Conservation (phyloP, 1,140 invertebrate species). For the Chymomyza costata region DNA sequence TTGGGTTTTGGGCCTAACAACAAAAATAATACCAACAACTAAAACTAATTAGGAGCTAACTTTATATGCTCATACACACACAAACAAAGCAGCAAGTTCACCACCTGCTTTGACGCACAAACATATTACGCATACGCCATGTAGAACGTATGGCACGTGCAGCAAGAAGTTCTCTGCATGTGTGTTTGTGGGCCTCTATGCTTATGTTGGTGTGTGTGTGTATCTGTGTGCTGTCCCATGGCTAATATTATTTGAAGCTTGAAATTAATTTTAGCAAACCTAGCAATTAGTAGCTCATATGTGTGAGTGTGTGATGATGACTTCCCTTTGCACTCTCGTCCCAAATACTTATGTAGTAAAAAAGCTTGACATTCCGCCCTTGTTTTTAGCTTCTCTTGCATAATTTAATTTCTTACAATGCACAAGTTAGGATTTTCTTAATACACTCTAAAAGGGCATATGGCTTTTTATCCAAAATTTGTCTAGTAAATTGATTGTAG, state of each 20-base stretch:
- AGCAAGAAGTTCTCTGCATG: conserved; percentile 27
- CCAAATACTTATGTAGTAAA: no score
- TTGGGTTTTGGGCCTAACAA: no score
- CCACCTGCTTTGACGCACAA: conserved; percentile 13
- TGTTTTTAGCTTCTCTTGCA: no score
- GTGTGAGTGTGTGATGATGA: conserved; percentile 19
- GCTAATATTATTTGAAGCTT: conserved; percentile 61
- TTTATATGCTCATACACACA: neutral
- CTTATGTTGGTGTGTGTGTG: no score
- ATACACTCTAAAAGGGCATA: no score
- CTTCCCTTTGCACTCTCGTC: conserved; percentile 13
- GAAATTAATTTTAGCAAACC: conserved; percentile 67
- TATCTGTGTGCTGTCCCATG: conserved; percentile 27
- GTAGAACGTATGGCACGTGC: conserved; percentile 42
- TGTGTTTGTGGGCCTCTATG: neutral
- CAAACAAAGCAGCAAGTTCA: no score
- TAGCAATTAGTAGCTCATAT: conserved; percentile 57
- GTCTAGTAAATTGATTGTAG: no score
- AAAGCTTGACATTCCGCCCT: no score
- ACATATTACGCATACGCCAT: conserved; percentile 45
- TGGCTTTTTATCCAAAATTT: no score
- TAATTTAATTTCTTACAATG: conserved; percentile 30
- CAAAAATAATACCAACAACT: neutral
- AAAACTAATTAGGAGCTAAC: conserved; percentile 7
- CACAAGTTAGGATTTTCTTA: conserved; percentile 9